A percentile compares a stretch with the other conserved stretches of the same genome.
These are phyloP conservation scores for Heliocidaris tuberculata DNA, from an alignment of 35 echinoderm and acorn worm genomes.

Conservation along the genomic window DNA sequence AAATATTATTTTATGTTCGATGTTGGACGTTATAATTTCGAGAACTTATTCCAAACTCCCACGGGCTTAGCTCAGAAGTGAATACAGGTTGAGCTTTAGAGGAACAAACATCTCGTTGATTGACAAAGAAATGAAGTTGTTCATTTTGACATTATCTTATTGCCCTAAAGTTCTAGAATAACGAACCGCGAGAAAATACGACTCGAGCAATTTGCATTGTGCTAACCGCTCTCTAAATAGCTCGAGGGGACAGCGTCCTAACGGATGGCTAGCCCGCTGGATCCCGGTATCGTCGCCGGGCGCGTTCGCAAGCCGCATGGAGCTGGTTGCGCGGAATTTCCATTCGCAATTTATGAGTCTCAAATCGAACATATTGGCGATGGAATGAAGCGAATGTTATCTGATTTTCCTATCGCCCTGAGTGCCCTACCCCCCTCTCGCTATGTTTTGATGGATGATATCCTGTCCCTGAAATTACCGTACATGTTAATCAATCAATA, in stretches of 20 bases:
- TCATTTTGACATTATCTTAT: conserved; percentile 6
- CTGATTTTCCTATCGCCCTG: not conserved
- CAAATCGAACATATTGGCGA: not conserved
- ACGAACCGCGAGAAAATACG: not conserved
- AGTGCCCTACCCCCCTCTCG: not conserved
- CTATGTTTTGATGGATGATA: not conserved
- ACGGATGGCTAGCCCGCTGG: not conserved
- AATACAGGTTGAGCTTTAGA: not conserved
- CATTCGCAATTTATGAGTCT: not conserved
- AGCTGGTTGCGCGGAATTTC: not conserved
- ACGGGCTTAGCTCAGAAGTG: not conserved
- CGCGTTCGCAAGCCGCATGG: not conserved
- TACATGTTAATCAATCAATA: not conserved
- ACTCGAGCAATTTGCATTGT: conserved; percentile 29
- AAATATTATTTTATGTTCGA: not conserved
- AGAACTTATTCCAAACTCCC: not conserved
- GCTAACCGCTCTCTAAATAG: conserved; percentile 15
- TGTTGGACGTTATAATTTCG: not conserved
- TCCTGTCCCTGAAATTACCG: not conserved
- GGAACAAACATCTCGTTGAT: not conserved
- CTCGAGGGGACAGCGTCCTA: conserved; percentile 3
- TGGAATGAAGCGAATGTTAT: not conserved
- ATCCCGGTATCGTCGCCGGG: not conserved
- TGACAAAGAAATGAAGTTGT: conserved; percentile 12
- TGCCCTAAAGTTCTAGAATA: not conserved